These are phyloP conservation scores for Brachyhypopomus occidentalis DNA, from an alignment of 2,113 vertebrate genomes.

Conservation along the genomic window DNA sequence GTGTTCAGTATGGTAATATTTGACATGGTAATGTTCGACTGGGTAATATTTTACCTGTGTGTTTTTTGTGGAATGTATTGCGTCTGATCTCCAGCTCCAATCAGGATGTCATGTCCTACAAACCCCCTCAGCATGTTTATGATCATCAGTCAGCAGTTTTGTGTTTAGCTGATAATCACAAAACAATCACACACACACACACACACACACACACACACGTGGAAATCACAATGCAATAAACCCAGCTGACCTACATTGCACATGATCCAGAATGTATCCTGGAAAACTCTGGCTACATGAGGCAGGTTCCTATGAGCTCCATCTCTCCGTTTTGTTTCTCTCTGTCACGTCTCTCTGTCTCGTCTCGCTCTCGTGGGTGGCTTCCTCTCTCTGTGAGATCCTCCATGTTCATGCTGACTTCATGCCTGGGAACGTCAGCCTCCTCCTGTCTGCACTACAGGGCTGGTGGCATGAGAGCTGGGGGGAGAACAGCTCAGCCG, in stretches of 20 bases:
- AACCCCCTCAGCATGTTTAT: too few species aligned
- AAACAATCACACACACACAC: conserved; percentile 4
- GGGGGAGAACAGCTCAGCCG: too few species aligned
- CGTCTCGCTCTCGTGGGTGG: background rate
- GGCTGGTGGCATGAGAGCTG: too few species aligned
- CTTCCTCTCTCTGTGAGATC: background rate
- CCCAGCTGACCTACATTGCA: background rate
- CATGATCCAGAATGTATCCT: background rate
- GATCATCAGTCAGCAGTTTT: too few species aligned
- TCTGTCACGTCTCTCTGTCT: background rate
- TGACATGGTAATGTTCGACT: too few species aligned
- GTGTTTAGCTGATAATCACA: too few species aligned
- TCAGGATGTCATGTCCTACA: too few species aligned
- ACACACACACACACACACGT: conserved; percentile 4
- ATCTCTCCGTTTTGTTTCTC: background rate
- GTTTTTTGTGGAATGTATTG: too few species aligned
- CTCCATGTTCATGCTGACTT: background rate
- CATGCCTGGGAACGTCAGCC: background rate
- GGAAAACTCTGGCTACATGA: background rate
- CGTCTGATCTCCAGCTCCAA: too few species aligned
- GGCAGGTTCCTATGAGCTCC: too few species aligned
- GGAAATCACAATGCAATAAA: background rate
- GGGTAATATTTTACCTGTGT: too few species aligned
- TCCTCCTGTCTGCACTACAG: background rate
- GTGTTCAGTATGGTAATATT: too few species aligned